phyloP scores from a whole-genome alignment of 1,140 invertebrate species.

The Caenorhabditis latens region DNA sequence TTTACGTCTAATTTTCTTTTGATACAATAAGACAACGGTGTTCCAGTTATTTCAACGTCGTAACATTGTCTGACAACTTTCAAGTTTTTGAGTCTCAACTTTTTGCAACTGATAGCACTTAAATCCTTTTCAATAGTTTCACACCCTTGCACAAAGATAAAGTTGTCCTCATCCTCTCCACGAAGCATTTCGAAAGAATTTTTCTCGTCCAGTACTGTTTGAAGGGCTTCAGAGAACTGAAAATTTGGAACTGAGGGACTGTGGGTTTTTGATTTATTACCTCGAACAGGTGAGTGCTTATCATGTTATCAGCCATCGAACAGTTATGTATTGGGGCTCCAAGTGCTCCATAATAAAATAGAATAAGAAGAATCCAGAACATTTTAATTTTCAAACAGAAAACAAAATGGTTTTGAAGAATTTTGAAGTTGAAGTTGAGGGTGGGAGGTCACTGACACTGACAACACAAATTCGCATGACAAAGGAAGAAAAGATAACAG shows the following conservation, averaged over 20 bases:
- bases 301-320: not conserved
- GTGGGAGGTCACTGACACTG: slow-evolving; percentile 2
- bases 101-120: slow-evolving; percentile 1
- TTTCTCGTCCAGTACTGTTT: slow-evolving; percentile 25
- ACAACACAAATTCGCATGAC: not conserved
- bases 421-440: not conserved
- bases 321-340: not conserved
- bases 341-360: not conserved
- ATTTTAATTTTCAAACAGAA: not conserved
- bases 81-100: not conserved
- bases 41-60: slow-evolving; percentile 15
- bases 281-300: not conserved
- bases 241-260: not conserved
- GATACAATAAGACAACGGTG: slow-evolving; percentile 26
- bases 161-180: slow-evolving; percentile 28
- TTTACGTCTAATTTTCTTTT: slow-evolving; percentile 8
- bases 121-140: slow-evolving; percentile 36
- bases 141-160: slow-evolving; percentile 33
- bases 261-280: not conserved
- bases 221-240: slow-evolving; percentile 27
- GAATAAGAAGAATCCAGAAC: not conserved
- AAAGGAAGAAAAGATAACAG: slow-evolving; percentile 8
- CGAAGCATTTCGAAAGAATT: slow-evolving; percentile 16
- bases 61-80: slow-evolving; percentile 24
- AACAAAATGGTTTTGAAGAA: not conserved